Percentiles rank a stretch among this genome's conserved stretches.
phyloP scores from a whole-genome alignment of 37 sponge, comb jelly and placozoan genomes.

The Crambe crambe region DNA sequence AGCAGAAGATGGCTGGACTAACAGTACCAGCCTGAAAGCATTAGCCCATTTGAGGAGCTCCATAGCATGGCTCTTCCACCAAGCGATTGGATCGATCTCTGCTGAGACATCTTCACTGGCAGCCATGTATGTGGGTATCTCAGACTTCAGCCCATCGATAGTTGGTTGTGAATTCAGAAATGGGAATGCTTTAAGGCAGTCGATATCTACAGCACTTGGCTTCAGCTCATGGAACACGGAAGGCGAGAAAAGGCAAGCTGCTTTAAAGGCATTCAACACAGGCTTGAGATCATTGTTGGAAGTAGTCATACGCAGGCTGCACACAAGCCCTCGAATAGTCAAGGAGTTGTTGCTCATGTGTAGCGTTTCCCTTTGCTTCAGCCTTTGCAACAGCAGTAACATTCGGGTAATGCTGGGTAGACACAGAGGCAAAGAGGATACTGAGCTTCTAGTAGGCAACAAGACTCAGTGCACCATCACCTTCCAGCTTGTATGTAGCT shows the following conservation, averaged over 20 bases:
- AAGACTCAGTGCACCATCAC: constrained; percentile 40
- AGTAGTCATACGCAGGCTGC: constrained; percentile 32
- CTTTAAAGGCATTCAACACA: constrained; percentile 7
- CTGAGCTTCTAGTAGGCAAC: constrained; percentile 7
- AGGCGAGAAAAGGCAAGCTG: constrained; percentile 17
- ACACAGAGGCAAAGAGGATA: neutral
- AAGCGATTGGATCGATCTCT: constrained; percentile 2
- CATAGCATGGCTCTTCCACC: constrained; percentile 10
- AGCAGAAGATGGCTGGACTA: constrained; percentile 23
- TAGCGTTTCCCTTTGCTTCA: neutral
- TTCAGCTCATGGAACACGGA: constrained; percentile 9
- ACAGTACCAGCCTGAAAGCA: neutral
- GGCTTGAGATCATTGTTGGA: constrained; percentile 8
- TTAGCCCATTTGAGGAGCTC: constrained; percentile 11
- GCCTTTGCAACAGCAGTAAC: constrained; percentile 24
- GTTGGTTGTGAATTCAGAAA: constrained; percentile 5
- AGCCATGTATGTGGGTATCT: constrained; percentile 39
- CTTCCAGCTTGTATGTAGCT: constrained; percentile 50
- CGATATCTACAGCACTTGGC: constrained; percentile 16
- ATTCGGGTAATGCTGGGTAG: constrained; percentile 26
- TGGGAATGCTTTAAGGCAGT: neutral
- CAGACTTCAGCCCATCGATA: constrained; percentile 28
- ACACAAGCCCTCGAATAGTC: constrained; percentile 22
- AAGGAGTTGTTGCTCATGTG: constrained; percentile 4
- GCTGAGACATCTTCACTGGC: constrained; percentile 5